Base-by-base conservation (phyloP, 2,888 invertebrate genomes). In the Xanthorhoe spadicearia region DNA sequence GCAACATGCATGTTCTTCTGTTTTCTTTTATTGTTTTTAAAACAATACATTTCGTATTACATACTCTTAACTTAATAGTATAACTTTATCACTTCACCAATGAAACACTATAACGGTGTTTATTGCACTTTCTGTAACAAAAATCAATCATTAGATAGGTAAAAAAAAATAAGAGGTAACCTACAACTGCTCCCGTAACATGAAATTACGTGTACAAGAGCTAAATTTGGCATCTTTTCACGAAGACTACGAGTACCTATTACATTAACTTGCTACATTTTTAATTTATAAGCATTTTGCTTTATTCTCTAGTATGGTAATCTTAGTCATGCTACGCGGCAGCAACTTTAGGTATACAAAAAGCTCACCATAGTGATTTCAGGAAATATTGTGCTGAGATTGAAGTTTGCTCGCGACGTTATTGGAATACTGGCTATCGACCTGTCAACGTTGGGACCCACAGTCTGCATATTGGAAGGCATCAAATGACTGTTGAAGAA, bases 361-460 rank as follows among this genome's bases (percentile, higher is more conserved):
- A 43, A 13, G 38, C 89, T 89, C 76, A 93, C 93, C 93, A 93
- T 93, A 60, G 96, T 96, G 75, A 97, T 97, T 92, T 97, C 97
- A 1, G 97, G 97, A 84, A 97, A 97, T 77, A 97, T 96, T 0
- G 97, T 96, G 78, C 96, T 96, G 50, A 97, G 90, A 87, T 97
- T 97, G 81, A 97, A 97, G 84, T 97, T 97, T 0, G 97, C 96
- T 1, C 92, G 87, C 1, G 92, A 92, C 2, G 92, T 88, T 35
- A 82, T 85, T 7, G 93, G 90, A 64, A 92, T 87, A 61, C 82
- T 85, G n/a, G 87, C 70, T 43, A 90, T 71, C 0, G 92, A 85
- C 58, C 89, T 81, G 61, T 91, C 92, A 6, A 84, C 82, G 55
- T 88, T 89, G 62, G 85, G 85, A 0, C 86, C 84, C 61, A 87